Conservation (phyloP, 2,888 invertebrate genomes). For the Drosophila fulvimacula region DNA sequence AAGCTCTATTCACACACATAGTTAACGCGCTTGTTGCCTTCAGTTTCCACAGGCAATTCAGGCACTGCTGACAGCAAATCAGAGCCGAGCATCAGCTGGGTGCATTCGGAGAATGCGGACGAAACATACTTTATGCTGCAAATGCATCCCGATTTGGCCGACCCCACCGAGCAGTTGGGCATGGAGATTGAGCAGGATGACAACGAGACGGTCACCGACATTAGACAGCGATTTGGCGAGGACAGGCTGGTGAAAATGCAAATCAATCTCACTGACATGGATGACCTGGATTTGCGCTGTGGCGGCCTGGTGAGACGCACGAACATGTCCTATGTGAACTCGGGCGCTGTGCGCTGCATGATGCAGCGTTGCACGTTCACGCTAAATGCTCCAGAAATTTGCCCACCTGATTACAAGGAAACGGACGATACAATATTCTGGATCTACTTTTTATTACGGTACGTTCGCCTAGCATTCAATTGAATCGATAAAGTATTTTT, state of each 20-base stretch:
- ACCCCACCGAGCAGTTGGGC: conserved; percentile 91
- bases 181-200: conserved; percentile 91
- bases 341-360: conserved; percentile 89
- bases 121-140: conserved; percentile 88
- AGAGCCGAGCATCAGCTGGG: conserved; percentile 75
- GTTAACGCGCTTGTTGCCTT: conserved; percentile 8
- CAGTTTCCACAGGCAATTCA: conserved; percentile 53
- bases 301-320: conserved; percentile 90
- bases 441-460: conserved; percentile 90
- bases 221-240: conserved; percentile 89
- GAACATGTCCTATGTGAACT: conserved; percentile 88
- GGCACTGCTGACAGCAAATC: conserved; percentile 12
- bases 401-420: conserved; percentile 92
- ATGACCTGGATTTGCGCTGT: conserved; percentile 90
- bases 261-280: conserved; percentile 90
- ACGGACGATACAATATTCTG: conserved; percentile 92
- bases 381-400: conserved; percentile 90
- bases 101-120: conserved; percentile 81
- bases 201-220: conserved; percentile 90
- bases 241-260: conserved; percentile 88
- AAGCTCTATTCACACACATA: conserved; percentile 1
- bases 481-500: neutral
- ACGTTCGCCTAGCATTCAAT: conserved; percentile 23
- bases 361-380: conserved; percentile 91
- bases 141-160: conserved; percentile 91